Evolutionary conservation across 2,797 vertebrate genomes (phyloP).

Genomic region (Gallinago stenura): DNA sequence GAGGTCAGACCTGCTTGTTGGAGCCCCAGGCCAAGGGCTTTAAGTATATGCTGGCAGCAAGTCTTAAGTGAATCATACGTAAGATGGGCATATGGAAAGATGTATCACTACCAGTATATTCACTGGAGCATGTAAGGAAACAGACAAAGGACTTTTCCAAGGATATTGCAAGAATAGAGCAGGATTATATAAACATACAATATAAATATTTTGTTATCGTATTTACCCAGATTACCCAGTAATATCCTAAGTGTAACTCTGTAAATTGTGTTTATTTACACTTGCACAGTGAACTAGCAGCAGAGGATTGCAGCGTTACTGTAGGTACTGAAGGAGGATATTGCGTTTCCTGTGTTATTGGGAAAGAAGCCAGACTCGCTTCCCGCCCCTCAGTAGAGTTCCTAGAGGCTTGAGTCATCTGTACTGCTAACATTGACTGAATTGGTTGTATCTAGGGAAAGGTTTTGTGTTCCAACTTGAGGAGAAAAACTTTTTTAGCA

Average conservation of each 20-base stretch:
- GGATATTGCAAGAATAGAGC: background rate
- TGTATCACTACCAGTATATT: accelerated
- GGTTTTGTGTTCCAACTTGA: background rate
- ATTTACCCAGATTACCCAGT: background rate
- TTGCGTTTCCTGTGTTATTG: background rate
- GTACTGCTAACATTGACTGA: background rate
- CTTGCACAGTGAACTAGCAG: background rate
- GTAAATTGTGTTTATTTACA: background rate
- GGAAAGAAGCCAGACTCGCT: background rate
- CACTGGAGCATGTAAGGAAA: background rate
- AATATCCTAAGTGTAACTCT: background rate
- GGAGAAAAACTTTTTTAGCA: background rate
- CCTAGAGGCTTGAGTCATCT: background rate
- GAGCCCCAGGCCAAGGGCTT: background rate
- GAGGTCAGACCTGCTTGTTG: background rate
- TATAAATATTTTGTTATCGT: background rate
- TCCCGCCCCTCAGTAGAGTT: background rate
- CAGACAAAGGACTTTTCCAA: background rate
- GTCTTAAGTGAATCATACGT: too few relatives aligned
- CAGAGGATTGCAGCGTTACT: background rate
- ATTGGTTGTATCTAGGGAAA: background rate
- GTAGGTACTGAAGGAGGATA: background rate
- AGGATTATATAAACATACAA: background rate
- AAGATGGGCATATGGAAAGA: accelerated
- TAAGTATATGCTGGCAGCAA: background rate